Percentiles rank a stretch among this genome's conserved stretches.
These are phyloP conservation scores for Heloderma charlesbogerti DNA, from an alignment of 2,113 vertebrate genomes.

Conservation along the genomic window DNA sequence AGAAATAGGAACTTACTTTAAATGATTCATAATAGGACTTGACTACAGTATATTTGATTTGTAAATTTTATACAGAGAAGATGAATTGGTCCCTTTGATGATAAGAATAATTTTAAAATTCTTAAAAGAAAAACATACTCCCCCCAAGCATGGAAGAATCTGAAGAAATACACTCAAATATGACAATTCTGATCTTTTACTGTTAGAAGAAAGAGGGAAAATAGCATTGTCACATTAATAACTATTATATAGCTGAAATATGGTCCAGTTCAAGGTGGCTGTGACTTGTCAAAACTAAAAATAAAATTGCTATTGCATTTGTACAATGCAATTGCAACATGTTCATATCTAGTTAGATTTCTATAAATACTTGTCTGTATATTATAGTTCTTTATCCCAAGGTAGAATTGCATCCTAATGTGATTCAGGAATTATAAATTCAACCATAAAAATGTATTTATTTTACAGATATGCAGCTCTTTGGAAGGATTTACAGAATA, in stretches of 20 bases:
- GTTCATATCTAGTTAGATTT: not conserved
- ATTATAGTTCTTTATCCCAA: not conserved
- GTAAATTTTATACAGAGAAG: slow-evolving; percentile 3
- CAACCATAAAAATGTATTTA: not conserved
- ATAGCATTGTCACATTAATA: not conserved
- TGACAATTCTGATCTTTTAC: not conserved
- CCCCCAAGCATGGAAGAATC: not conserved
- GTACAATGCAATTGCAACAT: not conserved
- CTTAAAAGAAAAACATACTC: not conserved
- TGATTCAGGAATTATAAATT: not conserved
- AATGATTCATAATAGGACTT: not conserved
- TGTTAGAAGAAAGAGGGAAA: not conserved
- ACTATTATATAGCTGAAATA: not conserved
- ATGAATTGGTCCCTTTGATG: not conserved
- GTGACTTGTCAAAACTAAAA: not conserved
- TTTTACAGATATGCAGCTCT: not conserved
- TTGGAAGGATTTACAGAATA: not conserved
- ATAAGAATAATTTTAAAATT: not conserved
- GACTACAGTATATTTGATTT: not conserved
- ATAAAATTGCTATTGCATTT: not conserved
- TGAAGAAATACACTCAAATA: not conserved
- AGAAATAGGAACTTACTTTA: slow-evolving; percentile 10
- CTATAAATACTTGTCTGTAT: not conserved
- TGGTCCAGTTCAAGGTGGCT: not conserved
- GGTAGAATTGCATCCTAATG: not conserved